These are phyloP conservation scores for Bergia puertoricense DNA, from an alignment of 92 coral and sea anemone genomes.

Conservation along the genomic window DNA sequence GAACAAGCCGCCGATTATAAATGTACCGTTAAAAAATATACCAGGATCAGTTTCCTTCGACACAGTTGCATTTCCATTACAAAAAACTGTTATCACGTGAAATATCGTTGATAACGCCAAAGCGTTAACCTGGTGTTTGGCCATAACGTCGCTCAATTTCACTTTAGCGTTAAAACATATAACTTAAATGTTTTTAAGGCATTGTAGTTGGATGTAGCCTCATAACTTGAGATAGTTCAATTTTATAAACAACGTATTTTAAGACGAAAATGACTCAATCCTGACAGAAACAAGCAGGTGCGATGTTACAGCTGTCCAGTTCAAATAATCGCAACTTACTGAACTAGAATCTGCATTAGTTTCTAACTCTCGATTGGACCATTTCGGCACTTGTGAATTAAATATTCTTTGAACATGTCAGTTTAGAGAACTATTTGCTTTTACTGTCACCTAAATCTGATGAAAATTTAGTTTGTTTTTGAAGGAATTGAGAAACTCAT, in stretches of 20 bases:
- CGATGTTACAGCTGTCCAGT: background rate
- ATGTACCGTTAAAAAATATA: constrained; percentile 61
- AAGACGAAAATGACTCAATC: background rate
- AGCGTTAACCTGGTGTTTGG: background rate
- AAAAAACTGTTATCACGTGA: background rate
- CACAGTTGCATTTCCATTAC: background rate
- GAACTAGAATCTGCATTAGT: background rate
- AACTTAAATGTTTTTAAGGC: background rate
- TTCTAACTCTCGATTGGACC: constrained; percentile 6
- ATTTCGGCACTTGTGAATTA: background rate
- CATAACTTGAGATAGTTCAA: background rate
- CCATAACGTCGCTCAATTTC: background rate
- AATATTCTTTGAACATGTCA: constrained; percentile 13
- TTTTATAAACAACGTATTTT: constrained; percentile 16
- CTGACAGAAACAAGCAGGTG: constrained; percentile 37
- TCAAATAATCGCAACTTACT: background rate
- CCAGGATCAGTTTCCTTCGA: constrained; percentile 34
- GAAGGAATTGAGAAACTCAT: background rate
- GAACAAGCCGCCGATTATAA: constrained; percentile 83
- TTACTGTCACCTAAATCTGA: constrained; percentile 1
- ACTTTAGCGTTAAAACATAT: background rate
- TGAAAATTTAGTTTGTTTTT: constrained; percentile 1
- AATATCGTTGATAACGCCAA: background rate
- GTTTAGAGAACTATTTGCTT: constrained; percentile 12
- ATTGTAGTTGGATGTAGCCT: background rate